Percentiles rank a stretch among this genome's conserved stretches.
phyloP scores from a whole-genome alignment of 2,888 invertebrate genomes.

The Ochropleura leucogaster region DNA sequence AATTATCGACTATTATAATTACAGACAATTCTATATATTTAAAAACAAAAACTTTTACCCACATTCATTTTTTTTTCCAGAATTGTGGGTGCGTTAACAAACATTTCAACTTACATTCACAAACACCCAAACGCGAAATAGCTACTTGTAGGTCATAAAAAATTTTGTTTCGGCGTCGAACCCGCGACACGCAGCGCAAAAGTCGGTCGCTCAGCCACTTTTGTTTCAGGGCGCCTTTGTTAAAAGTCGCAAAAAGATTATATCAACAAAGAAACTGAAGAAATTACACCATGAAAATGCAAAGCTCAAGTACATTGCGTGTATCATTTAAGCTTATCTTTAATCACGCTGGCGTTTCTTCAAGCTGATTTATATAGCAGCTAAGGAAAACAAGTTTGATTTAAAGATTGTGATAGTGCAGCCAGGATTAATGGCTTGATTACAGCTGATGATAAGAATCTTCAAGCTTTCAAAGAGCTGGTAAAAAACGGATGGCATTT shows the following conservation, averaged over 20 bases:
- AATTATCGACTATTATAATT: too few species aligned
- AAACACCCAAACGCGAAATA: too few species aligned
- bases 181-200: too few species aligned
- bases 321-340: conserved; percentile 58
- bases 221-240: too few species aligned
- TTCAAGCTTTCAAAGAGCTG: conserved; percentile 3
- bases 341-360: conserved; percentile 30
- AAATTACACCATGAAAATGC: conserved; percentile 10
- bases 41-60: too few species aligned
- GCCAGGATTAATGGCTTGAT: conserved; percentile 36
- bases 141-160: too few species aligned
- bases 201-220: too few species aligned
- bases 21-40: too few species aligned
- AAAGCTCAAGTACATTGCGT: conserved; percentile 40
- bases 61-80: too few species aligned
- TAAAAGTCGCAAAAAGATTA: background rate
- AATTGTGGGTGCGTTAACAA: too few species aligned
- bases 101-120: too few species aligned
- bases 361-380: conserved; percentile 41
- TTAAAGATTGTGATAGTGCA: conserved; percentile 46
- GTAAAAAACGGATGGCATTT: background rate
- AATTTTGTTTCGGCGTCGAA: too few species aligned
- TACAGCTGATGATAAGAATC: conserved; percentile 25
- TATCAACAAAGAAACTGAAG: background rate
- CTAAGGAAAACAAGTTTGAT: conserved; percentile 54